phyloP scores from a whole-genome alignment of 2,888 invertebrate species.

The Cheilosia variabilis region DNA sequence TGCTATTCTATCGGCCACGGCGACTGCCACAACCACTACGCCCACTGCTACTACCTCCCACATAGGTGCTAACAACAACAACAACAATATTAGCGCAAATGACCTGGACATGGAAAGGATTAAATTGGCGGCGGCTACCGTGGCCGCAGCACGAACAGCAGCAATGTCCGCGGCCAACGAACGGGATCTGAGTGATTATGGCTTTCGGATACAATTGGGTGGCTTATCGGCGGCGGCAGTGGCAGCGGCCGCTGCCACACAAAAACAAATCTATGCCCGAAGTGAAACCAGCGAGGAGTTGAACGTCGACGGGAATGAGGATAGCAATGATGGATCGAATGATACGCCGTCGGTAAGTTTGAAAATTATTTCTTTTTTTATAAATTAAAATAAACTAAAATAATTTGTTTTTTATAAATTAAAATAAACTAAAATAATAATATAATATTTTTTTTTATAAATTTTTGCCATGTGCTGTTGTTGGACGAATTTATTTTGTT shows the following conservation, averaged over 20 bases:
- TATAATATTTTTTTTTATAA: too few species aligned
- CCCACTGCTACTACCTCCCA: slow-evolving; percentile 72
- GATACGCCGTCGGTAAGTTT: slow-evolving; percentile 83
- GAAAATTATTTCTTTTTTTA: neutral
- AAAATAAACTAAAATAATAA: too few species aligned
- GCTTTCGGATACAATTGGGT: slow-evolving; percentile 84
- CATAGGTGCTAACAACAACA: slow-evolving; percentile 35
- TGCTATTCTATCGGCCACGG: slow-evolving; percentile 27
- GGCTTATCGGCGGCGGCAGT: slow-evolving; percentile 83
- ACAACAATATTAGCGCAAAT: slow-evolving; percentile 52
- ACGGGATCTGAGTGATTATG: slow-evolving; percentile 83
- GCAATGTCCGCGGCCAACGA: slow-evolving; percentile 73
- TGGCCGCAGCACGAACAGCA: slow-evolving; percentile 78
- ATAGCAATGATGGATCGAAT: slow-evolving; percentile 83
- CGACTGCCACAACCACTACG: slow-evolving; percentile 66
- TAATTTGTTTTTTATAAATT: too few species aligned
- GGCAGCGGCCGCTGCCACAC: slow-evolving; percentile 79
- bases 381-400: too few species aligned
- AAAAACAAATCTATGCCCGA: slow-evolving; percentile 80
- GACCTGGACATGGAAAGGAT: slow-evolving; percentile 83
- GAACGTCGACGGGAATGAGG: slow-evolving; percentile 84
- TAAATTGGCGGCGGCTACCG: slow-evolving; percentile 82
- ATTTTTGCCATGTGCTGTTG: too few species aligned
- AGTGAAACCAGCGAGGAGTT: slow-evolving; percentile 84
- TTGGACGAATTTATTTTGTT: too few species aligned